Evolutionary conservation across 1,140 invertebrate species (phyloP), one percentile per base, ranked within the genome.

Genomic region (Gonioctena quinquepunctata): DNA sequence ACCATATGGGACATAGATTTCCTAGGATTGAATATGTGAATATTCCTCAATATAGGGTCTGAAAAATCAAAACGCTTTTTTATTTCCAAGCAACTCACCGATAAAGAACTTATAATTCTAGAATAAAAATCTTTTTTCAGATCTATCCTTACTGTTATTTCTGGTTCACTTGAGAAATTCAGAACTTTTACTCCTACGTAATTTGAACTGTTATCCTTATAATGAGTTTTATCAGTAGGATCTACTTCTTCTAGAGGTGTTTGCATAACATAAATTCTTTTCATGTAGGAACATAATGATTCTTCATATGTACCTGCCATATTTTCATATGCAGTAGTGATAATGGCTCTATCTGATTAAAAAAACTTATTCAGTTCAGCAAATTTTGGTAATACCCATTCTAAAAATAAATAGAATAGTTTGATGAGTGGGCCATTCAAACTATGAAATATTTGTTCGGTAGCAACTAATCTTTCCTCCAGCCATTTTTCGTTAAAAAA

Each of bases 331-430:
- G 23, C 3, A 8, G 3, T 11, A 2, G 60, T 19, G 23, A 62
- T 42, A 7, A 62, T 16, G 7, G 6, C 22, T n/a, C 18, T 28
- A 16, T 62, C 60, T 21, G 62, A 48, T 49, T 64, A 33, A 49
- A 64, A 64, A 21, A n/a, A 49, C 49, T 66, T 25, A 27, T 68
- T 68, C 2, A 68, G 42, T n/a, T 52, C 11, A 23, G 22, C 28
- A 48, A 68, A 48, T 68, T 68, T 68, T 1, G 67, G 67, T 23
- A 68, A 23, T 23, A 62, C 22, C 27, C 23, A 68, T 21, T 62
- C 18, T 25, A 68, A 25, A 68, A 68, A 68, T 13, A 48, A 22
- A 61, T 23, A 68, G 19, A 52, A 68, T 28, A 68, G 19, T 27
- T 68, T 68, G 7, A 68, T 62, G 7, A 62, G 18, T 11, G 56